phyloP scores from a whole-genome alignment of 2,113 vertebrate genomes.

The Anoplopoma fimbria region DNA sequence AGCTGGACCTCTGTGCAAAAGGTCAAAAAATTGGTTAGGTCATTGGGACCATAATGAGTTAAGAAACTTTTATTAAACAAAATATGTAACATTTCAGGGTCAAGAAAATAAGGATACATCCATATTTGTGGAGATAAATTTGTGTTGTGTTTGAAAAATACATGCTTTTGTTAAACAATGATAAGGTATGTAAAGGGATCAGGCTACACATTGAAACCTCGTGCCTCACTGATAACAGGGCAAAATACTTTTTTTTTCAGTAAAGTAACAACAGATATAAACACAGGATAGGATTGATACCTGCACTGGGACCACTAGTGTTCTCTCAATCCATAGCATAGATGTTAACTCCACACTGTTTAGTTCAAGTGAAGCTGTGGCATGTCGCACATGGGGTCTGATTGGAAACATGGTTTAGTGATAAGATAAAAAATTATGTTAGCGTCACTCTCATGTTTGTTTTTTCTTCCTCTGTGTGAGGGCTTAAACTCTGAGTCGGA shows the following conservation, averaged over 20 bases:
- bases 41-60: background rate
- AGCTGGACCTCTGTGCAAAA: background rate
- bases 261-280: background rate
- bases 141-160: background rate
- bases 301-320: background rate
- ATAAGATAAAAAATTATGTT: slow-evolving; percentile 42
- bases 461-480: slow-evolving; percentile 19
- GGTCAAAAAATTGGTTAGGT: background rate
- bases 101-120: background rate
- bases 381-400: slow-evolving; percentile 9
- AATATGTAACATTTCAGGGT: background rate
- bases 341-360: slow-evolving; percentile 8
- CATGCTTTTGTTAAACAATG: background rate
- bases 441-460: slow-evolving; percentile 37
- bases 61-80: background rate
- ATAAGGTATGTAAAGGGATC: background rate
- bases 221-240: background rate
- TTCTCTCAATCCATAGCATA: background rate
- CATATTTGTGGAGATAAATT: background rate
- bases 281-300: slow-evolving; percentile 18
- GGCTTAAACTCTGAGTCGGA: slow-evolving; percentile 33
- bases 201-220: background rate
- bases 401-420: slow-evolving; percentile 17
- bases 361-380: slow-evolving; percentile 21
- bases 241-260: too few relatives aligned